Evolutionary conservation across 2,113 vertebrate genomes (phyloP).

Genomic region (Mus spicilegus): DNA sequence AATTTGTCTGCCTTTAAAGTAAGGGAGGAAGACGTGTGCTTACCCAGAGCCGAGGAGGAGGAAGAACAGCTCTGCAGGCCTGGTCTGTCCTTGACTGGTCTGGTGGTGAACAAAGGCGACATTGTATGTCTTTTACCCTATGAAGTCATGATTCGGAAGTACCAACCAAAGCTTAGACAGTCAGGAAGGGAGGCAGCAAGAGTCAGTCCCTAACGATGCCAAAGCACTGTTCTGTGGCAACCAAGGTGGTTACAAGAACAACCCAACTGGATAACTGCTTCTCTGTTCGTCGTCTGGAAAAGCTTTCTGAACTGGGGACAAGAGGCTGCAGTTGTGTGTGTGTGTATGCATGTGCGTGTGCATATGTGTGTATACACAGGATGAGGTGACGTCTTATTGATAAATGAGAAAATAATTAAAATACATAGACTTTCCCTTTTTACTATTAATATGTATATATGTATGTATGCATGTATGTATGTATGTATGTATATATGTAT

Average conservation of each 20-base stretch:
- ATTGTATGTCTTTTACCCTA: background rate
- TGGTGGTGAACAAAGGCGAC: constrained; percentile 52
- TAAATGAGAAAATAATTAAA: background rate
- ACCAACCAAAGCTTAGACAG: background rate
- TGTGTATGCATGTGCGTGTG: background rate
- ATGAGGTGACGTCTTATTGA: background rate
- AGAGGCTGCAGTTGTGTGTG: background rate
- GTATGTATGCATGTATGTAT: too few species aligned
- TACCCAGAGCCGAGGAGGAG: constrained; percentile 70
- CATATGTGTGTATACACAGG: background rate
- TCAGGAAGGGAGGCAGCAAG: background rate
- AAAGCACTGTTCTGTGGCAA: constrained; percentile 21
- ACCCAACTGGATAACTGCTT: background rate
- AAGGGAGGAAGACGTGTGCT: constrained; percentile 83
- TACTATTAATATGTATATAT: background rate
- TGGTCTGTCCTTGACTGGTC: constrained; percentile 71
- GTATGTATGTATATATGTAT: too few species aligned
- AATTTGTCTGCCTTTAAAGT: constrained; percentile 88
- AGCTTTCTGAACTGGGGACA: background rate
- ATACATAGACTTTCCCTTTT: background rate
- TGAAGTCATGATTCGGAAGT: background rate
- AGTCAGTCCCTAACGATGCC: background rate
- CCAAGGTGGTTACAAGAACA: constrained; percentile 35
- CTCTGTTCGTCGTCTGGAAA: constrained; percentile 15
- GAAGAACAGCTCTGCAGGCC: constrained; percentile 75